phyloP scores from a whole-genome alignment of 2,888 invertebrate species.

The Caenorhabditis becei region DNA sequence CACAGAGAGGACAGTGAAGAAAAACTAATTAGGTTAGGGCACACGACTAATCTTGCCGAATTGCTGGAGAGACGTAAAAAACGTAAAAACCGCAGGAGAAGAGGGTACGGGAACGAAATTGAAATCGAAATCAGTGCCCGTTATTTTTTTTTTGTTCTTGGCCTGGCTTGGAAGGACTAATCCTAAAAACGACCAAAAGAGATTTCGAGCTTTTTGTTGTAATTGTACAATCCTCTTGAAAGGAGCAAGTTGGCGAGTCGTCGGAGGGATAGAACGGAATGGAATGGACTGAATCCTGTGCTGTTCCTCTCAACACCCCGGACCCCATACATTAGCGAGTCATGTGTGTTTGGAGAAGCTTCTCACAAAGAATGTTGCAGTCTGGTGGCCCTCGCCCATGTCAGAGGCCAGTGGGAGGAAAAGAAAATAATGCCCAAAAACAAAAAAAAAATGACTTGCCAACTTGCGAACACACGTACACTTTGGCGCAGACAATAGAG shows the following conservation, averaged over 20 bases:
- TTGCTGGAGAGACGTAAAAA: slow-evolving; percentile 14
- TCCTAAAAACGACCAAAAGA: too few species aligned
- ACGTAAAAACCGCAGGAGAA: slow-evolving; percentile 5
- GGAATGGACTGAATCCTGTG: not conserved
- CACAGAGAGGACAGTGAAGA: slow-evolving; percentile 37
- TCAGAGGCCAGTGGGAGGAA: not conserved
- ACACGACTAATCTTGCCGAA: slow-evolving; percentile 44
- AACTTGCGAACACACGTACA: slow-evolving; percentile 16
- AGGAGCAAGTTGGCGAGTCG: too few species aligned
- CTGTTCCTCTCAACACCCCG: not conserved
- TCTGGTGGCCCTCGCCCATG: slow-evolving; percentile 2
- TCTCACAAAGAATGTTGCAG: slow-evolving; percentile 21
- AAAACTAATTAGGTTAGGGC: slow-evolving; percentile 56
- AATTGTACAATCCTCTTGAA: too few species aligned
- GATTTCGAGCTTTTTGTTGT: too few species aligned
- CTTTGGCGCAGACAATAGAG: not conserved
- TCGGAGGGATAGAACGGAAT: too few species aligned
- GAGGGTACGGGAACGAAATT: slow-evolving; percentile 24
- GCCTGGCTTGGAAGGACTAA: too few species aligned
- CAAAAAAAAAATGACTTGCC: slow-evolving; percentile 34
- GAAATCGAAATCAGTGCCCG: slow-evolving; percentile 32
- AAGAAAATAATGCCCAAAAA: slow-evolving; percentile 22
- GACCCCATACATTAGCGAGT: slow-evolving; percentile 11
- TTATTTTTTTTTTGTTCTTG: not conserved
- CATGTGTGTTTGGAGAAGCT: slow-evolving; percentile 8